phyloP scores from a whole-genome alignment of 2,113 vertebrate genomes.

The Glaucidium brasilianum region DNA sequence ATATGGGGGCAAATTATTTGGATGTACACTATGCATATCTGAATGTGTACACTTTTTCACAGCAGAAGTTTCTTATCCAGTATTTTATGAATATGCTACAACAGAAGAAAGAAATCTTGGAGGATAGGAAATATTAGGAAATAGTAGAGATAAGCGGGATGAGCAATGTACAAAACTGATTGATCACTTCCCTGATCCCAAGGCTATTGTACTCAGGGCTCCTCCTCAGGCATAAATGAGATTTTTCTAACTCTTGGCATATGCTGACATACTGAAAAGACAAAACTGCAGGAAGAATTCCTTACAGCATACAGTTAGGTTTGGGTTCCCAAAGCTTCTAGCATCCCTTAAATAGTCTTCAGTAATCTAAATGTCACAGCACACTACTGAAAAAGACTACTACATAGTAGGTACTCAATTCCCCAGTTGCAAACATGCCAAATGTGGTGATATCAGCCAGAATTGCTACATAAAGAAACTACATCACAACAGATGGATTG shows the following conservation, averaged over 20 bases:
- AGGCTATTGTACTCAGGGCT: not conserved
- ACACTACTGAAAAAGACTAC: not conserved
- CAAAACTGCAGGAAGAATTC: not conserved
- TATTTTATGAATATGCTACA: not conserved
- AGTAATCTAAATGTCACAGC: not conserved
- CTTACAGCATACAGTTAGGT: not conserved
- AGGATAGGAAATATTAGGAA: not conserved
- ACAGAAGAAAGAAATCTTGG: not conserved
- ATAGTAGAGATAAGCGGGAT: not conserved
- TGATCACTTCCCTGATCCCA: not conserved
- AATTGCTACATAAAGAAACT: not conserved
- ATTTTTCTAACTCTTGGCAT: not conserved
- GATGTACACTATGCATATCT: not conserved
- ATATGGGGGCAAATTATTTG: not conserved
- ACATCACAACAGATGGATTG: not conserved
- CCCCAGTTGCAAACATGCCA: not conserved
- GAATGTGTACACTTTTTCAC: not conserved
- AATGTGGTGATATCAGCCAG: not conserved
- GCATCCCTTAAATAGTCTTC: not conserved
- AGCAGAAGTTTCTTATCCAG: not conserved
- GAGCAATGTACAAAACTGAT: not conserved
- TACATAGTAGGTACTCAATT: not conserved
- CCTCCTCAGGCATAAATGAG: not conserved
- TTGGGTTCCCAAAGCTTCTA: not conserved
- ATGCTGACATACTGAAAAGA: not conserved